These are phyloP conservation scores for Bos javanicus DNA, from an alignment of 2,113 vertebrate species.

Conservation along the genomic window DNA sequence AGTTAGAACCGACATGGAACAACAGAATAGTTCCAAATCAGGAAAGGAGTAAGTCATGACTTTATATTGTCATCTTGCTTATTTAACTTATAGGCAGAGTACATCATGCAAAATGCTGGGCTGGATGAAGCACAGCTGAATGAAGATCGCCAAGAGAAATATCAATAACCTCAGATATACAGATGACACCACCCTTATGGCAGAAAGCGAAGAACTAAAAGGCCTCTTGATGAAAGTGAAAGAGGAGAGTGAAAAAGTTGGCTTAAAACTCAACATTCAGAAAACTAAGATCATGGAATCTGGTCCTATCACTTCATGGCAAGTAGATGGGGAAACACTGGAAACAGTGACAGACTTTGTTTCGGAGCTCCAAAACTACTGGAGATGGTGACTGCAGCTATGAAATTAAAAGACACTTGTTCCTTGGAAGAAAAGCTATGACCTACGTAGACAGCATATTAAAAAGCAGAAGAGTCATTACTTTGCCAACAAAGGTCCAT, in stretches of 20 bases:
- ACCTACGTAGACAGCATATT: neutral
- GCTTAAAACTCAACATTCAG: neutral
- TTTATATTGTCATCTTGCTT: neutral
- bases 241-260: neutral
- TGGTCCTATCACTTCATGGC: neutral
- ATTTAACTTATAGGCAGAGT: neutral
- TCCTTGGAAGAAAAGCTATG: neutral
- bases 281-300: neutral
- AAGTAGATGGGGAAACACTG: neutral
- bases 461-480: neutral
- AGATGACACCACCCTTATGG: neutral
- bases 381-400: neutral
- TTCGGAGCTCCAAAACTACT: neutral
- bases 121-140: neutral
- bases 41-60: neutral
- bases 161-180: neutral
- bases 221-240: neutral
- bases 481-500: neutral
- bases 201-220: neutral
- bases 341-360: neutral
- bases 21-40: neutral
- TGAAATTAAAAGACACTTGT: neutral
- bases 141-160: accelerated
- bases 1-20: neutral
- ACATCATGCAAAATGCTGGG: neutral